phyloP scores from a whole-genome alignment of 2,797 vertebrate genomes.

The Rhincodon typus region DNA sequence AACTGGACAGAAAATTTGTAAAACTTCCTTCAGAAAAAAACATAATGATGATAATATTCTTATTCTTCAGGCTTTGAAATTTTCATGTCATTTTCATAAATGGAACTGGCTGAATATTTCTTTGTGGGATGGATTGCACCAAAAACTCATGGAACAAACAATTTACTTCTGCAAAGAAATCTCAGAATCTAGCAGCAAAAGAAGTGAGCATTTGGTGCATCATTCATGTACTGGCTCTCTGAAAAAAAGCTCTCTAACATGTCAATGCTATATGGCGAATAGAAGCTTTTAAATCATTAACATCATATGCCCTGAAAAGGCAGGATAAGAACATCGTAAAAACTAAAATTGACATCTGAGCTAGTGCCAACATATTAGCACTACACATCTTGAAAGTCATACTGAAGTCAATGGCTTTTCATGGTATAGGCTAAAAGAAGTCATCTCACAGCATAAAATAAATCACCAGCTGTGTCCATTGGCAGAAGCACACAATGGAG shows the following conservation, averaged over 20 bases:
- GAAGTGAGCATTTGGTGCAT: not conserved
- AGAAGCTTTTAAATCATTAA: too few relatives aligned
- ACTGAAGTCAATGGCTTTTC: too few relatives aligned
- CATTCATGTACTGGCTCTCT: not conserved
- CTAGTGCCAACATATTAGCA: too few relatives aligned
- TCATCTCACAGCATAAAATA: too few relatives aligned
- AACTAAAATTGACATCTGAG: too few relatives aligned
- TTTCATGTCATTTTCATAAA: not conserved
- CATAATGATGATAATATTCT: not conserved
- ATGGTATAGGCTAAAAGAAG: too few relatives aligned
- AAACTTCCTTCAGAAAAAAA: not conserved
- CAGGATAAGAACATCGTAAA: too few relatives aligned
- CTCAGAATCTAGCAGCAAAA: not conserved
- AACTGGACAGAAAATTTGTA: not conserved
- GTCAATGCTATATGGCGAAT: too few relatives aligned
- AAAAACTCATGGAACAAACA: not conserved
- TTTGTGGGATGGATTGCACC: not conserved
- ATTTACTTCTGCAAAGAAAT: not conserved
- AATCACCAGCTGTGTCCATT: too few relatives aligned
- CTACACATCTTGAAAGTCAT: too few relatives aligned
- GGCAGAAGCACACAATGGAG: too few relatives aligned
- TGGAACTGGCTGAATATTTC: not conserved
- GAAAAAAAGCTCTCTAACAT: not conserved
- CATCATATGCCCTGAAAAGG: too few relatives aligned
- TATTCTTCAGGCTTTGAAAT: not conserved